phyloP scores from a whole-genome alignment of 2,888 invertebrate genomes.

The Andrena haemorrhoa region DNA sequence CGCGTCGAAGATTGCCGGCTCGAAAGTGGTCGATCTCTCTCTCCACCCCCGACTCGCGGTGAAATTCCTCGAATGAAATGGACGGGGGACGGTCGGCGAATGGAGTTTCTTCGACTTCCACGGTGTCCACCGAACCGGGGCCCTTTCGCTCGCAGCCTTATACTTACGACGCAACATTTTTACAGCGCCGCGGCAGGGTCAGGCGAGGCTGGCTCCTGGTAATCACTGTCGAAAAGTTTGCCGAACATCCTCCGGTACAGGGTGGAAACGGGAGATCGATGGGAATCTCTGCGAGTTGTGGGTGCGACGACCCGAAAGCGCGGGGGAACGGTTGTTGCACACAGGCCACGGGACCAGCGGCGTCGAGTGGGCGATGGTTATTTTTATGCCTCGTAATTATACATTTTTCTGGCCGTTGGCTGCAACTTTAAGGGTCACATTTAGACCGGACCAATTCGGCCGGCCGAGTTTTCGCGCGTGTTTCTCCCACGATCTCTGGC shows the following conservation, averaged over 20 bases:
- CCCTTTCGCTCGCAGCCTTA: slow-evolving; percentile 22
- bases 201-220: slow-evolving; percentile 57
- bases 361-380: slow-evolving; percentile 82
- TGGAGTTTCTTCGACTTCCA: slow-evolving; percentile 50
- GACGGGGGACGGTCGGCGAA: not conserved
- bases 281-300: slow-evolving; percentile 80
- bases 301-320: slow-evolving; percentile 80
- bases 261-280: slow-evolving; percentile 77
- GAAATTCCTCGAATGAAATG: slow-evolving; percentile 54
- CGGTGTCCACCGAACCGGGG: slow-evolving; percentile 38
- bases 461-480: slow-evolving; percentile 62
- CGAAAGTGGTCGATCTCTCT: not conserved
- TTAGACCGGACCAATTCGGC: slow-evolving; percentile 69
- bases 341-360: slow-evolving; percentile 52
- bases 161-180: slow-evolving; percentile 67
- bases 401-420: slow-evolving; percentile 80
- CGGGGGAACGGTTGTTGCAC: slow-evolving; percentile 34
- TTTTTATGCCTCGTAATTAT: slow-evolving; percentile 85
- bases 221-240: slow-evolving; percentile 68
- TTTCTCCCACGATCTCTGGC: slow-evolving; percentile 74
- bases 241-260: slow-evolving; percentile 35
- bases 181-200: slow-evolving; percentile 56
- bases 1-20: slow-evolving; percentile 51
- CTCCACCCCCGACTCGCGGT: slow-evolving; percentile 52
- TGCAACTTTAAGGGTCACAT: slow-evolving; percentile 79